Percentiles rank a stretch among this genome's conserved stretches.
These are phyloP conservation scores for Rhyzopertha dominica DNA, from an alignment of 1,140 invertebrate genomes.

Conservation along the genomic window DNA sequence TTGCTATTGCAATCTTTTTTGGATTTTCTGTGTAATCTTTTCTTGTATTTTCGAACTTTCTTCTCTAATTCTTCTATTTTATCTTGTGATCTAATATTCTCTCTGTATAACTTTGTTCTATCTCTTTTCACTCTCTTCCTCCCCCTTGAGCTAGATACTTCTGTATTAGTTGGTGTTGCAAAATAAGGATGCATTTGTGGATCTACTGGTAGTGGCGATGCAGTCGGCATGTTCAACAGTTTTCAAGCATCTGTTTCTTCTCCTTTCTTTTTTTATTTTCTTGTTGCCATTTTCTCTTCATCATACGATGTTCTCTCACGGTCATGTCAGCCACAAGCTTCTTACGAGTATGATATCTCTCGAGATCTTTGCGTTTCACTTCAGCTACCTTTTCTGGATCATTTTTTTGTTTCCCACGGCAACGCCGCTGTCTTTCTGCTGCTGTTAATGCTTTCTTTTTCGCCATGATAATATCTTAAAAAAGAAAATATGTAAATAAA, in stretches of 20 bases:
- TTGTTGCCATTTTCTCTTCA: conserved; percentile 20
- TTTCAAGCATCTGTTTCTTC: conserved; percentile 28
- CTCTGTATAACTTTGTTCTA: conserved; percentile 3
- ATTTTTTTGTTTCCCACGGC: conserved; percentile 15
- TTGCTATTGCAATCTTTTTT: background rate
- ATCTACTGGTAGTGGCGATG: conserved; percentile 2
- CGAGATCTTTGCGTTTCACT: conserved; percentile 20
- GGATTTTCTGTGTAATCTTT: background rate
- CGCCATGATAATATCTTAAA: conserved; percentile 2
- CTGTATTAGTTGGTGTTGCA: conserved; percentile 6
- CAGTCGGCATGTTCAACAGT: conserved; percentile 28
- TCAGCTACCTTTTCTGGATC: conserved; percentile 19
- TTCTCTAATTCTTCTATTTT: background rate
- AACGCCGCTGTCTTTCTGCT: conserved; percentile 20
- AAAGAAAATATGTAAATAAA: conserved; percentile 15
- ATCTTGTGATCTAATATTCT: conserved; percentile 8
- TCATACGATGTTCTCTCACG: conserved; percentile 19
- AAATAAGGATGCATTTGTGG: conserved; percentile 6
- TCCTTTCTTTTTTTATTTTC: conserved; percentile 22
- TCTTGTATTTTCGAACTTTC: background rate
- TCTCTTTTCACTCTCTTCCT: conserved; percentile 1
- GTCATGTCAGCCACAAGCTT: conserved; percentile 23
- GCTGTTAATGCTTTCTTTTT: conserved; percentile 19
- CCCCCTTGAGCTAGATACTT: conserved; percentile 5
- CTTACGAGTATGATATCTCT: conserved; percentile 22